These are phyloP conservation scores for Polydrusus pterygomalis DNA, from an alignment of 2,888 invertebrate species.

Conservation along the genomic window DNA sequence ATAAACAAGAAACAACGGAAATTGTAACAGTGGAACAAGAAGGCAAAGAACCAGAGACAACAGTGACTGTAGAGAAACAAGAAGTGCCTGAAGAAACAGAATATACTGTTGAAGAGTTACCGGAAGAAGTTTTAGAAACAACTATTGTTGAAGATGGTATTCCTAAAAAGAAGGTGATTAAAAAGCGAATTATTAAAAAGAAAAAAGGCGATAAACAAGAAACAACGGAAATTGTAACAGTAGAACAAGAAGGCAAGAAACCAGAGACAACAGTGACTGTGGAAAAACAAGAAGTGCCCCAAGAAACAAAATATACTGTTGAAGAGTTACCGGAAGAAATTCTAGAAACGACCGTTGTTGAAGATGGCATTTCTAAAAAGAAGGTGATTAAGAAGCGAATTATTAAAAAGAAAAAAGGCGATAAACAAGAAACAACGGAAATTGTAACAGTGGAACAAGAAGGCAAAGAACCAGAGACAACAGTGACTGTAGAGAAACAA, in stretches of 20 bases:
- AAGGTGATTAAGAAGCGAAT: constrained; percentile 68
- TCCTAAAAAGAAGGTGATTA: constrained; percentile 61
- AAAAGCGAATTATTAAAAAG: constrained; percentile 67
- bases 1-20: constrained; percentile 67
- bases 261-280: constrained; percentile 64
- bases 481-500: constrained; percentile 65
- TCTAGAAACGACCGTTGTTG: constrained; percentile 56
- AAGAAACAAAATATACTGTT: constrained; percentile 58
- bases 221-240: constrained; percentile 71
- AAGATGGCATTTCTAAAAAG: constrained; percentile 56
- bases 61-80: constrained; percentile 54
- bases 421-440: constrained; percentile 67
- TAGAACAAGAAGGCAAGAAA: constrained; percentile 72
- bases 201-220: constrained; percentile 64
- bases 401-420: constrained; percentile 70
- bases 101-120: constrained; percentile 60
- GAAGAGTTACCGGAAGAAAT: constrained; percentile 63
- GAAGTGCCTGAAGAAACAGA: constrained; percentile 57
- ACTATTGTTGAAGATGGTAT: constrained; percentile 59
- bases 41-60: constrained; percentile 50
- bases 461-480: constrained; percentile 60
- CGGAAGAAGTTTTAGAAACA: constrained; percentile 62
- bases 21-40: constrained; percentile 59
- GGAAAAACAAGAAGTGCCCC: constrained; percentile 63
- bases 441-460: constrained; percentile 58